phyloP scores from a whole-genome alignment of 2,113 vertebrate genomes.

The Kryptolebias marmoratus region DNA sequence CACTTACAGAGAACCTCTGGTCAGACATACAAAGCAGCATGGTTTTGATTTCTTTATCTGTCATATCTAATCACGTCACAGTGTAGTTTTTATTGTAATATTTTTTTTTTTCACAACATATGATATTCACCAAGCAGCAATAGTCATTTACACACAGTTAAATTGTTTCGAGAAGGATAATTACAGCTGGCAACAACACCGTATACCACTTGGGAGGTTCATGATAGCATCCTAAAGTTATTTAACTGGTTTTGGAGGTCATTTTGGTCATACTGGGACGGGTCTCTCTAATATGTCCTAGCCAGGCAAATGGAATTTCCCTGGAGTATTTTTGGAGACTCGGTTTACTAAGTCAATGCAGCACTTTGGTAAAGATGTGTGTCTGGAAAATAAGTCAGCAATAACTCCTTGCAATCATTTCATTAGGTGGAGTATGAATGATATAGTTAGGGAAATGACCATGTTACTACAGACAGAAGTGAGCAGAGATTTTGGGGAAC shows the following conservation, averaged over 20 bases:
- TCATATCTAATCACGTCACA: slow-evolving; percentile 56
- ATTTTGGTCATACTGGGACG: slow-evolving; percentile 8
- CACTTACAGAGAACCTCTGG: slow-evolving; percentile 46
- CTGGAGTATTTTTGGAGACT: too few relatives aligned
- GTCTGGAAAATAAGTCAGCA: too few relatives aligned
- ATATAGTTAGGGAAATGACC: too few relatives aligned
- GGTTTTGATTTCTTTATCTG: slow-evolving; percentile 59
- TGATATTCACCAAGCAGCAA: slow-evolving; percentile 63
- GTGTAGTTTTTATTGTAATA: slow-evolving; percentile 61
- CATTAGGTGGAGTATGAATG: too few relatives aligned
- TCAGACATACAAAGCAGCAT: slow-evolving; percentile 41
- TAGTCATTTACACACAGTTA: slow-evolving; percentile 74
- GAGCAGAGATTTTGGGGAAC: slow-evolving; percentile 29
- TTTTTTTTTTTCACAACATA: slow-evolving; percentile 55
- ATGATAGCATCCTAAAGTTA: slow-evolving; percentile 46
- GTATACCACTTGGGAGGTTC: slow-evolving; percentile 45
- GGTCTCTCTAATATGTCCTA: too few relatives aligned
- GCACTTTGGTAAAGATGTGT: too few relatives aligned
- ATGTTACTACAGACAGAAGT: neutral
- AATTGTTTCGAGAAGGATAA: slow-evolving; percentile 67
- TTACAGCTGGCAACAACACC: slow-evolving; percentile 69
- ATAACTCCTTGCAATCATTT: too few relatives aligned
- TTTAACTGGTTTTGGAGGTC: slow-evolving; percentile 40
- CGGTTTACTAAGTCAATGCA: too few relatives aligned
- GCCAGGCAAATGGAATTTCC: too few relatives aligned